Conservation (phyloP, 2,113 vertebrate genomes). For the Tetraodon nigroviridis region DNA sequence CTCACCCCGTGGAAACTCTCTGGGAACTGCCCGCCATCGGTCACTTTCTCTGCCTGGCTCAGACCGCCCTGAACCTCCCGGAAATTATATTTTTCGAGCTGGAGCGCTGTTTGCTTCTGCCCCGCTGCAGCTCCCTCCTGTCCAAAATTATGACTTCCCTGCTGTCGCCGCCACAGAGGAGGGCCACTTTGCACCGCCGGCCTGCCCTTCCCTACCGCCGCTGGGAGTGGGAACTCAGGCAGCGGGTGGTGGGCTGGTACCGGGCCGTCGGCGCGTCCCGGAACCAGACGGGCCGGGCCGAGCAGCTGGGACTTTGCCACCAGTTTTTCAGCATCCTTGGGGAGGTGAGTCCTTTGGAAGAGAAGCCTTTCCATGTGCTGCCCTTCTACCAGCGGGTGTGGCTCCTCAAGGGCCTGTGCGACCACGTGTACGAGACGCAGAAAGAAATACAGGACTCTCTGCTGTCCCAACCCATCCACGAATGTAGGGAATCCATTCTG, state of each 20-base stretch:
- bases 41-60: constrained; percentile 96
- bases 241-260: constrained; percentile 90
- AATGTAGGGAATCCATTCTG: constrained; percentile 96
- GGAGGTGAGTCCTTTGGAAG: constrained; percentile 85
- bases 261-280: constrained; percentile 78
- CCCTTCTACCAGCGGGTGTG: constrained; percentile 89
- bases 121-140: constrained; percentile 89
- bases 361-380: constrained; percentile 88
- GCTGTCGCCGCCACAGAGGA: constrained; percentile 83
- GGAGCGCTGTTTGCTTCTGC: constrained; percentile 95
- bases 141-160: constrained; percentile 97
- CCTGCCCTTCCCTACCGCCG: constrained; percentile 85
- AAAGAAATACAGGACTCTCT: constrained; percentile 93
- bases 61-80: constrained; percentile 90
- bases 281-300: constrained; percentile 79
- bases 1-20: constrained; percentile 82
- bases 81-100: constrained; percentile 97
- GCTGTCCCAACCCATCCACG: constrained; percentile 93
- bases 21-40: constrained; percentile 98
- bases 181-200: constrained; percentile 83
- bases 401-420: constrained; percentile 95
- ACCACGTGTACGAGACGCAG: constrained; percentile 94
- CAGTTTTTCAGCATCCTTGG: constrained; percentile 90
- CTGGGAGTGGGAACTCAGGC: constrained; percentile 90
- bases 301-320: constrained; percentile 87